These are phyloP conservation scores for Deilephila elpenor DNA, from an alignment of 2,888 invertebrate genomes.

Conservation along the genomic window DNA sequence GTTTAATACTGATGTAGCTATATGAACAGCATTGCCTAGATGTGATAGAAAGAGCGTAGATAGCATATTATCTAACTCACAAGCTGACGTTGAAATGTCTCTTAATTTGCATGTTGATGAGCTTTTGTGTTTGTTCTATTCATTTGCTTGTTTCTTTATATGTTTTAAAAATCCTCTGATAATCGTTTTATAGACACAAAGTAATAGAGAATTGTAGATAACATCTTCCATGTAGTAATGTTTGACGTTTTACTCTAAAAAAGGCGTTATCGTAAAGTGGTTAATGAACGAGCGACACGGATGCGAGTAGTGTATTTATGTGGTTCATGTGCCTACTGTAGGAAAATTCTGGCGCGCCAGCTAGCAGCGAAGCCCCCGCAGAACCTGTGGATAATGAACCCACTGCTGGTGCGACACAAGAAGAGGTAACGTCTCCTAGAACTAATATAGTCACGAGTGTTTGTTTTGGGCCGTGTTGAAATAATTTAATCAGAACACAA, in stretches of 20 bases:
- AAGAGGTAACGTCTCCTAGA: conserved; percentile 54
- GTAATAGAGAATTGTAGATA: background rate
- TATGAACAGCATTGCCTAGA: conserved; percentile 3
- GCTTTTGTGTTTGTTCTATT: conserved; percentile 14
- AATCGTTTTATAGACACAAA: background rate
- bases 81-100: conserved; percentile 13
- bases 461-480: conserved; percentile 11
- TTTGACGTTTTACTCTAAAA: conserved; percentile 9
- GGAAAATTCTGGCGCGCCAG: conserved; percentile 56
- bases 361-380: conserved; percentile 50
- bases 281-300: background rate
- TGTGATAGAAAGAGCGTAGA: background rate
- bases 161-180: background rate
- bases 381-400: conserved; percentile 58
- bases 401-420: conserved; percentile 45
- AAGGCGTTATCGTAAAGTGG: background rate
- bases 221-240: background rate
- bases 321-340: conserved; percentile 63
- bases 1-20: background rate
- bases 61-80: background rate
- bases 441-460: conserved; percentile 22
- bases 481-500: background rate
- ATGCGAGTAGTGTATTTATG: conserved; percentile 44
- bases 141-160: background rate
- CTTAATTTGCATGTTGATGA: conserved; percentile 30